Percentiles rank a stretch among this genome's conserved stretches.
Evolutionary conservation across 2,797 vertebrate species (phyloP).

Genomic region (Lepilemur septentrionalis): DNA sequence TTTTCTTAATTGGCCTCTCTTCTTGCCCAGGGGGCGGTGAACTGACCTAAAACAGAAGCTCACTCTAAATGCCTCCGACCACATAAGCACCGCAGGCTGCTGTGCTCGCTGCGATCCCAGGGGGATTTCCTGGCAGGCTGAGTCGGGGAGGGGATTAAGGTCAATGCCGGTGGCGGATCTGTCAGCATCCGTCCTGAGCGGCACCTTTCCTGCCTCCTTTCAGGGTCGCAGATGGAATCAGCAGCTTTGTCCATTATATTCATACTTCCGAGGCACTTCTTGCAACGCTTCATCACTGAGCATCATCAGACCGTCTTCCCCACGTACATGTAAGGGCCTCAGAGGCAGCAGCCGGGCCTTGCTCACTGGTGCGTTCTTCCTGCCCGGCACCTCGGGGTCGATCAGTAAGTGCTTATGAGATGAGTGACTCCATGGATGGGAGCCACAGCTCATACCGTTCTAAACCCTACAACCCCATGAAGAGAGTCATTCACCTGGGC

Average conservation of each 20-base stretch:
- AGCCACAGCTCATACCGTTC: accelerated
- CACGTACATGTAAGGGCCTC: accelerated
- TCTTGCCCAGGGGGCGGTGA: background rate
- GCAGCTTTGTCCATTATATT: accelerated
- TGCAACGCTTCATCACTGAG: accelerated
- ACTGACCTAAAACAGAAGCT: background rate
- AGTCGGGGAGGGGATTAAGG: background rate
- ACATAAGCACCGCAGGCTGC: accelerated
- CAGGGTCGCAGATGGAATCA: accelerated
- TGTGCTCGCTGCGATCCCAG: accelerated
- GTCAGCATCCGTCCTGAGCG: background rate
- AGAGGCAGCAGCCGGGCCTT: background rate
- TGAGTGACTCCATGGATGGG: accelerated
- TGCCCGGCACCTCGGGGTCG: accelerated
- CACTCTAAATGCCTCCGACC: accelerated
- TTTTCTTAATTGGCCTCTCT: background rate
- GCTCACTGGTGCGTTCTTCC: accelerated
- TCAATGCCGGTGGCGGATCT: background rate
- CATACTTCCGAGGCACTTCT: background rate
- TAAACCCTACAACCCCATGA: accelerated
- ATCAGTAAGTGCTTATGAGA: background rate
- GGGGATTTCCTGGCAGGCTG: background rate
- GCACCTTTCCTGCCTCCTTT: background rate
- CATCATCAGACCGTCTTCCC: background rate
- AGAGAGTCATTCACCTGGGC: too few relatives aligned